Percentiles rank a stretch among this genome's conserved stretches.
Conservation (phyloP, 2,888 invertebrate genomes). For the Onchidella celtica region DNA sequence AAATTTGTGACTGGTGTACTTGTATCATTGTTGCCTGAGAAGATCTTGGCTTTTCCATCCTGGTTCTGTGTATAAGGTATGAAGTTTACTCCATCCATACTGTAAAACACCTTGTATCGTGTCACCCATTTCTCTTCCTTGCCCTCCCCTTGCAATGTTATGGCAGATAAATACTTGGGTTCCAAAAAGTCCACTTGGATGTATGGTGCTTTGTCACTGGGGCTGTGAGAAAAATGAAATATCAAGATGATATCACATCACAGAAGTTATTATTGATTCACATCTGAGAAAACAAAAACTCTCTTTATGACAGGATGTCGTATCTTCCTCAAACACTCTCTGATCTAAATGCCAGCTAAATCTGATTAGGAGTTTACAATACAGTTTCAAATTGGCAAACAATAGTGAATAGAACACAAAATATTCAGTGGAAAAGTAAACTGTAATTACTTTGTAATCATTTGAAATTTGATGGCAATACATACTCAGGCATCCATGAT, state of each 20-base stretch:
- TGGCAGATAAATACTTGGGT: slow-evolving; percentile 60
- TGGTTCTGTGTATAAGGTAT: slow-evolving; percentile 56
- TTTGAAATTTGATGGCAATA: not conserved
- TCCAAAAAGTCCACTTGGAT: slow-evolving; percentile 65
- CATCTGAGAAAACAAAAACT: not conserved
- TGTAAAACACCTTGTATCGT: slow-evolving; percentile 60
- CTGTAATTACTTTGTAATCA: no score
- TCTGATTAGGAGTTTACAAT: no score
- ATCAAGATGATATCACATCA: not conserved
- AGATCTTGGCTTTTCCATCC: slow-evolving; percentile 41
- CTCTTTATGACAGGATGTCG: no score
- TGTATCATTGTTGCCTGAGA: slow-evolving; percentile 46
- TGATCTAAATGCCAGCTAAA: no score
- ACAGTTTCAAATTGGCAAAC: no score
- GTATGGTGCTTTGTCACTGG: slow-evolving; percentile 24
- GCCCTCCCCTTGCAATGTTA: slow-evolving; percentile 62
- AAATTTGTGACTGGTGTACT: slow-evolving; percentile 41
- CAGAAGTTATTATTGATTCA: not conserved
- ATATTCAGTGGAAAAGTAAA: no score
- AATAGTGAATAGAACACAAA: no score
- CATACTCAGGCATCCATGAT: slow-evolving; percentile 58
- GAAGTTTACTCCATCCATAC: slow-evolving; percentile 61
- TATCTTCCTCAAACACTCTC: no score
- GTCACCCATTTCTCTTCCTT: slow-evolving; percentile 64
- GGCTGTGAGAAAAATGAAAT: slow-evolving; percentile 7